Percentiles rank a stretch among this genome's conserved stretches.
These are phyloP conservation scores for Canis aureus DNA, from an alignment of 2,113 vertebrate genomes.

Conservation along the genomic window DNA sequence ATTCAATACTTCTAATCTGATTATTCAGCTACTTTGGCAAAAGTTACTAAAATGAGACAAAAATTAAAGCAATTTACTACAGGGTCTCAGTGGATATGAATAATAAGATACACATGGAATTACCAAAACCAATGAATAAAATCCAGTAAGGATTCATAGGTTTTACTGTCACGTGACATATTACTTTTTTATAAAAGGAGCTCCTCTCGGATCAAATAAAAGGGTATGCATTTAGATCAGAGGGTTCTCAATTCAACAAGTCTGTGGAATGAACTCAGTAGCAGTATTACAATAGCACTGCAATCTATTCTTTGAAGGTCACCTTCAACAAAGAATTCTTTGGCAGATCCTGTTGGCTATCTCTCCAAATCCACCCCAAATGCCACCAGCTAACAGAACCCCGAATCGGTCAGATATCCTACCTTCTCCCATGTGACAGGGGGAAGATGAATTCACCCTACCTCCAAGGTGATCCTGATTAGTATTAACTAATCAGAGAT, in stretches of 20 bases:
- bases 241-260: slow-evolving; percentile 8
- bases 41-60: slow-evolving; percentile 29
- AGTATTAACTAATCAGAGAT: background rate
- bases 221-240: background rate
- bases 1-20: slow-evolving; percentile 29
- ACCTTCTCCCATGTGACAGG: background rate
- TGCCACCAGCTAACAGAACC: background rate
- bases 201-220: background rate
- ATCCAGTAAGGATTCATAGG: background rate
- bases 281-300: background rate
- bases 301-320: background rate
- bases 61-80: background rate
- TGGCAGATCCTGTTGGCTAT: background rate
- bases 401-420: background rate
- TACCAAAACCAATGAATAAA: slow-evolving; percentile 26
- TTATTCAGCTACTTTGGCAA: background rate
- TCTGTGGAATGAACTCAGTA: background rate
- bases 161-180: background rate
- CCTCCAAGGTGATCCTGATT: background rate
- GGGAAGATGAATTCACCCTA: background rate
- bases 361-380: background rate
- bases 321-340: slow-evolving; percentile 35
- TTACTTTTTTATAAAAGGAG: background rate
- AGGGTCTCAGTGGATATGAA: background rate
- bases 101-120: background rate